Evolutionary conservation across 2,888 invertebrate genomes (phyloP).

Genomic region (Deilephila elpenor): DNA sequence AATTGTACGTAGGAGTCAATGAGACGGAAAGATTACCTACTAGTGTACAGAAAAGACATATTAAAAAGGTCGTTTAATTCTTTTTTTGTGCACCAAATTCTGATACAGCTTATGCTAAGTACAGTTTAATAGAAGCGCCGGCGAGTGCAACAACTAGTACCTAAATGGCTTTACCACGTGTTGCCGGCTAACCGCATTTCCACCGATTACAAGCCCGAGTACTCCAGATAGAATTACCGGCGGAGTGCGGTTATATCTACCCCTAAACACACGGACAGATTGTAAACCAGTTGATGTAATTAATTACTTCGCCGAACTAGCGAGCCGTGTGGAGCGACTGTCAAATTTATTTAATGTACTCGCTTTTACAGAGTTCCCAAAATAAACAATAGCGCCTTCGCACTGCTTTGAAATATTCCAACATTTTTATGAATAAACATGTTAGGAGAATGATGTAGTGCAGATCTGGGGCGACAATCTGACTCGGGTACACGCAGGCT

Average conservation of each 20-base stretch:
- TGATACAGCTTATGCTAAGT: not conserved
- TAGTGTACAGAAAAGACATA: too few species aligned
- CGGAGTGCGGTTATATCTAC: too few species aligned
- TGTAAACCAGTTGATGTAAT: not conserved
- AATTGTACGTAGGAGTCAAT: too few species aligned
- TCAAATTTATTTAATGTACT: not conserved
- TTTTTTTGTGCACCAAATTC: not conserved
- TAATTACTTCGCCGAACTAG: not conserved
- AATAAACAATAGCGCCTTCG: not conserved
- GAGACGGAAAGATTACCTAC: too few species aligned
- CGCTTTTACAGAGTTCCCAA: not conserved
- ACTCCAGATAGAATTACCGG: not conserved
- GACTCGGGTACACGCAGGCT: not conserved
- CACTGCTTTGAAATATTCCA: not conserved
- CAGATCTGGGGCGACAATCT: conserved; percentile 2
- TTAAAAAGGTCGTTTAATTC: too few species aligned
- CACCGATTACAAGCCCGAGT: not conserved
- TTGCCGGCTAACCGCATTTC: not conserved
- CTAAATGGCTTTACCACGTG: not conserved
- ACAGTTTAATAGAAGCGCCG: not conserved
- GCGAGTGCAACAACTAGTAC: not conserved
- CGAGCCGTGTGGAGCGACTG: not conserved
- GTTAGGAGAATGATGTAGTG: not conserved
- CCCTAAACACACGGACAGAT: not conserved
- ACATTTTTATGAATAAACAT: not conserved